Conservation (phyloP, 2,797 vertebrate genomes). For the Apodemus agrarius region DNA sequence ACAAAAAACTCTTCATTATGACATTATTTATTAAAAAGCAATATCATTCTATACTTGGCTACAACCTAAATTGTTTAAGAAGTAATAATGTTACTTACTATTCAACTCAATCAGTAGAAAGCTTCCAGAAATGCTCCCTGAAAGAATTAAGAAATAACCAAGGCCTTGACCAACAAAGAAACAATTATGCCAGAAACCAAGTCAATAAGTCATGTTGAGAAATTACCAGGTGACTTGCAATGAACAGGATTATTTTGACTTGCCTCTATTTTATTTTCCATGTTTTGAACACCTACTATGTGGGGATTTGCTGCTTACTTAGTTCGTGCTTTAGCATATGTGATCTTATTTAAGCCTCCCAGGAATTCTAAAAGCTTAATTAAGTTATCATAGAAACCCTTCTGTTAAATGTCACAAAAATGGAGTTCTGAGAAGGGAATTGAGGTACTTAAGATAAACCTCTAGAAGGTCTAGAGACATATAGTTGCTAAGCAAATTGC, state of each 20-base stretch:
- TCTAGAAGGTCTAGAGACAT: background rate
- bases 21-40: background rate
- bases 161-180: background rate
- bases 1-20: conserved; percentile 3
- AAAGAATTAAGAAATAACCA: background rate
- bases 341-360: background rate
- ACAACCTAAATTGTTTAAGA: background rate
- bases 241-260: background rate
- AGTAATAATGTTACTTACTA: background rate
- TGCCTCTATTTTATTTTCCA: background rate
- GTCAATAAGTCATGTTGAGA: background rate
- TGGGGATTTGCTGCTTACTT: background rate
- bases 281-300: conserved; percentile 23
- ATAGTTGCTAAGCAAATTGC: background rate
- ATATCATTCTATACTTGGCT: background rate
- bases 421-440: conserved; percentile 5
- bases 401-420: conserved; percentile 38
- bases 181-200: conserved; percentile 25
- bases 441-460: background rate
- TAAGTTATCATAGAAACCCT: background rate
- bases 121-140: conserved; percentile 9
- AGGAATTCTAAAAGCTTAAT: conserved; percentile 14
- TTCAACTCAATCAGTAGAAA: background rate
- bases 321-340: background rate
- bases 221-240: background rate